These are phyloP conservation scores for Epicampocera succincta DNA, from an alignment of 2,888 invertebrate genomes.

Conservation along the genomic window DNA sequence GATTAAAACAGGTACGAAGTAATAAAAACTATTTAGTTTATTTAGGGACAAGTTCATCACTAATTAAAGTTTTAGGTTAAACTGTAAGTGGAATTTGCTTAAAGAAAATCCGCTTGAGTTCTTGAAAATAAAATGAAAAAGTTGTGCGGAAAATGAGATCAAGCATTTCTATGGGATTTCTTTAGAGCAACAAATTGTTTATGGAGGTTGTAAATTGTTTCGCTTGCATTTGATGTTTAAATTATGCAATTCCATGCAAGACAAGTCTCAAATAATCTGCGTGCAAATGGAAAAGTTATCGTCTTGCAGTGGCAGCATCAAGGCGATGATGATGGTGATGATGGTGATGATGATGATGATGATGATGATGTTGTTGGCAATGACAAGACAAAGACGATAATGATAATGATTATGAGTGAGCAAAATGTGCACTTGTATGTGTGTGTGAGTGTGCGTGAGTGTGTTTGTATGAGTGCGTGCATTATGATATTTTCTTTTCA, in stretches of 20 bases:
- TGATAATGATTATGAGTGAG: not conserved
- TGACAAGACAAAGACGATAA: not conserved
- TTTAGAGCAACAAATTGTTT: slow-evolving; percentile 14
- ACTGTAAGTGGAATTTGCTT: no score
- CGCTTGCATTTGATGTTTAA: slow-evolving; percentile 34
- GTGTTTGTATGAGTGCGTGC: not conserved
- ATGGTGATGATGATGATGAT: not conserved
- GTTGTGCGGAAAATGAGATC: not conserved
- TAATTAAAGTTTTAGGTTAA: no score
- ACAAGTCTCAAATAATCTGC: slow-evolving; percentile 52
- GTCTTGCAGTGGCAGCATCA: slow-evolving; percentile 24
- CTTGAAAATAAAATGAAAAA: not conserved
- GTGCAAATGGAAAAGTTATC: slow-evolving; percentile 47
- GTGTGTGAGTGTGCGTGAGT: not conserved
- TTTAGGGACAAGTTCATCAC: no score
- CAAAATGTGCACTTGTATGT: slow-evolving; percentile 5
- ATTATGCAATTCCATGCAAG: slow-evolving; percentile 49
- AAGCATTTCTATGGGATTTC: not conserved
- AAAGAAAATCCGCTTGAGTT: no score
- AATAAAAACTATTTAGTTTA: no score
- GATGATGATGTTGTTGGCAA: not conserved
- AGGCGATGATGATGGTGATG: not conserved
- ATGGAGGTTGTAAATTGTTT: slow-evolving; percentile 15
- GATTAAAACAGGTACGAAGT: no score
- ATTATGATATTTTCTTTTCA: slow-evolving; percentile 3